Evolutionary conservation across 2,113 vertebrate genomes (phyloP).

Genomic region (Chaetura pelagica): DNA sequence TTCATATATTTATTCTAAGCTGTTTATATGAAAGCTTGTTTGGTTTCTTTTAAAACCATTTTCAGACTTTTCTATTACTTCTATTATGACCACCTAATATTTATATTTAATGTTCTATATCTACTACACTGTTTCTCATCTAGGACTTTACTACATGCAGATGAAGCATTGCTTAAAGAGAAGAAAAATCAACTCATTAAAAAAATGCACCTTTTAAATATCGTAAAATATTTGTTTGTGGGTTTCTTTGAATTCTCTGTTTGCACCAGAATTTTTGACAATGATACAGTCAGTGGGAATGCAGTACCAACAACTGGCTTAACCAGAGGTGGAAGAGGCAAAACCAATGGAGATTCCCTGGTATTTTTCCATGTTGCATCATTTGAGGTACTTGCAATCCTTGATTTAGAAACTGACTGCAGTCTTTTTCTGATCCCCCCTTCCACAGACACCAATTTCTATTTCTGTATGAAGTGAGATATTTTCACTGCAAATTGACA

Average conservation of each 20-base stretch:
- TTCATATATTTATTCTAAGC: conserved; percentile 25
- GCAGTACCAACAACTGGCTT: neutral
- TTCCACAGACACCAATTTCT: neutral
- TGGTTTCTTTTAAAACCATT: conserved; percentile 7
- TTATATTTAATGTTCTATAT: conserved; percentile 6
- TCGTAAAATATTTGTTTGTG: conserved; percentile 35
- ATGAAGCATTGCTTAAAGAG: conserved; percentile 21
- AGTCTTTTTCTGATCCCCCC: neutral
- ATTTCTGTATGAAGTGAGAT: neutral
- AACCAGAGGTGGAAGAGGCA: neutral
- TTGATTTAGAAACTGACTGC: neutral
- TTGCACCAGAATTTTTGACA: conserved; percentile 44
- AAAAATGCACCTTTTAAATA: conserved; percentile 67
- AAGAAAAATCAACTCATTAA: conserved; percentile 45
- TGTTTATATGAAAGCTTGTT: conserved; percentile 11
- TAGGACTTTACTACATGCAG: conserved; percentile 22
- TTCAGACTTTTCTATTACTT: neutral
- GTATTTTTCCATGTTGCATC: neutral
- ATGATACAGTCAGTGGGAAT: neutral
- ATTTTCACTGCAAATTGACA: neutral
- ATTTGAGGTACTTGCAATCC: neutral
- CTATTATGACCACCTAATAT: neutral
- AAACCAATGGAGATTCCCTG: neutral
- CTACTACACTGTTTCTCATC: conserved; percentile 44
- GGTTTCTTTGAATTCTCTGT: conserved; percentile 51